These are phyloP conservation scores for Opisthograptis luteolata DNA, from an alignment of 2,888 invertebrate genomes.

Conservation along the genomic window DNA sequence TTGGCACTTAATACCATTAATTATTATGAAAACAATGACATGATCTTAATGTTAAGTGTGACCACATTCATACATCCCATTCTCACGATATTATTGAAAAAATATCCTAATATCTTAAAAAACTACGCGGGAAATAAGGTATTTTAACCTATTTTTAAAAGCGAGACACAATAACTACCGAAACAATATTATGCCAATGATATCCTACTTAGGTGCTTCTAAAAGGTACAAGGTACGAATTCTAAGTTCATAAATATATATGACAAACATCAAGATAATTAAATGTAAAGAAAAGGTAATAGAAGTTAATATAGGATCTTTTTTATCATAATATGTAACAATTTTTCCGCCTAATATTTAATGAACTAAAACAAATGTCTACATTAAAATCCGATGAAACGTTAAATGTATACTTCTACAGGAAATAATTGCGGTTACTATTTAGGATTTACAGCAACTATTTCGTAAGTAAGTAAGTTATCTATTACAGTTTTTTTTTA, in stretches of 20 bases:
- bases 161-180: constrained; percentile 62
- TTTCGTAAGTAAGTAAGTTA: constrained; percentile 77
- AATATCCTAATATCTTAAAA: constrained; percentile 67
- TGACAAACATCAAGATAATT: constrained; percentile 46
- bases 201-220: constrained; percentile 61
- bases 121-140: constrained; percentile 68
- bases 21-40: constrained; percentile 61
- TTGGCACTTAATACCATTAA: constrained; percentile 65
- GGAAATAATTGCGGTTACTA: constrained; percentile 65
- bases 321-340: constrained; percentile 73
- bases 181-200: constrained; percentile 68
- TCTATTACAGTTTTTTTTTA: constrained; percentile 63
- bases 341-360: constrained; percentile 71
- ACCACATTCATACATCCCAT: constrained; percentile 73
- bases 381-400: constrained; percentile 55
- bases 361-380: constrained; percentile 67
- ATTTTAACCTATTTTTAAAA: constrained; percentile 64
- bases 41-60: constrained; percentile 73
- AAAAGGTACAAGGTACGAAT: constrained; percentile 51
- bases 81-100: constrained; percentile 66
- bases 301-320: constrained; percentile 65
- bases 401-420: constrained; percentile 49
- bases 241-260: constrained; percentile 61
- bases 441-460: constrained; percentile 76
- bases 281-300: constrained; percentile 56